These are phyloP conservation scores for Empidonax alnorum DNA, from an alignment of 2,113 vertebrate genomes.

Conservation along the genomic window DNA sequence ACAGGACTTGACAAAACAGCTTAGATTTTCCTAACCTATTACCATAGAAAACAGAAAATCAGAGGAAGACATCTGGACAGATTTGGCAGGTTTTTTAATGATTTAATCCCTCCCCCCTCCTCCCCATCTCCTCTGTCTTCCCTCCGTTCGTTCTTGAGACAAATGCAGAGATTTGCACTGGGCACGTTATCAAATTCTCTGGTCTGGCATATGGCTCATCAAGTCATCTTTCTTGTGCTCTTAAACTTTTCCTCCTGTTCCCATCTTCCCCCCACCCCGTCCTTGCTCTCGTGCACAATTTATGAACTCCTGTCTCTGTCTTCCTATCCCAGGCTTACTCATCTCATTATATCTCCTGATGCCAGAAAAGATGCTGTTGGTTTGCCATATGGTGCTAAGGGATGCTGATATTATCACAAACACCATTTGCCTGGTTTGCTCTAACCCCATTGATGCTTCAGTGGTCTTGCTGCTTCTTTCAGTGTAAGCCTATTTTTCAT, in stretches of 20 bases:
- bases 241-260: conserved; percentile 26
- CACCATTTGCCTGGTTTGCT: background rate
- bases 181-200: background rate
- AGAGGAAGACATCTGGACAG: conserved; percentile 30
- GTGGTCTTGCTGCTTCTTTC: background rate
- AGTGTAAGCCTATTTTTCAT: background rate
- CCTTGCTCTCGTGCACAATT: background rate
- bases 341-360: background rate
- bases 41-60: background rate
- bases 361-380: background rate
- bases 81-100: background rate
- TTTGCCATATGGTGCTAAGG: conserved; percentile 12
- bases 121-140: background rate
- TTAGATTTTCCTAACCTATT: background rate
- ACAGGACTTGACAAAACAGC: background rate
- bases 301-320: background rate
- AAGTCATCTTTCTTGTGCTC: conserved; percentile 17
- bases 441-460: background rate
- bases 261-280: fast-evolving
- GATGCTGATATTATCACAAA: background rate
- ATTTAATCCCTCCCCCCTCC: background rate
- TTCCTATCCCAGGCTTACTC: background rate
- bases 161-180: conserved; percentile 34
- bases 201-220: conserved; percentile 22
- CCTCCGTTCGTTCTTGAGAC: background rate